Base-by-base conservation (phyloP, 2,888 invertebrate genomes). In the Furcula furcula region DNA sequence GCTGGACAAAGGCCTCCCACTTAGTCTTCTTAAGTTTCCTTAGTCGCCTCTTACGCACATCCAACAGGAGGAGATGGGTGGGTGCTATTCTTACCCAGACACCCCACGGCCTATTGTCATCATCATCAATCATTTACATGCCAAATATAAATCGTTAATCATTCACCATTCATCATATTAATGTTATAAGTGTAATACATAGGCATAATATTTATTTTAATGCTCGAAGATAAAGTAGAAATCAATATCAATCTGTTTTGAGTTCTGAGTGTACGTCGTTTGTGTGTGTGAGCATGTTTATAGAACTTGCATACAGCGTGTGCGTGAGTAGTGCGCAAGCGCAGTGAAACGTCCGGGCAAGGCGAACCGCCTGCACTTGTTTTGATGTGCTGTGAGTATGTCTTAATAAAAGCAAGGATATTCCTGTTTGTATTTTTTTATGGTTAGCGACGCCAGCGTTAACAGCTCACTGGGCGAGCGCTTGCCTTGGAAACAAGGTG, bases 341-440 rank as follows among this genome's bases (percentile, higher is more conserved):
- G 63, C 69, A 63, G 70, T 60, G 73, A 73, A 76, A 77, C 69
- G 76, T 63, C 71, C 68, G 63, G 46, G 67, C 83, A 82, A 84
- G 82, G 84, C 67, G 62, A 83, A 80, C 82, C 51, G 67, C 82
- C 57, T 75, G 73, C 69, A 63, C 69, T 69, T 61, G 75, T 67
- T 66, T 46, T 46, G 46, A 29, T 40, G 44, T 72, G 63, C 53
- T 60, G 65, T 65, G 60, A 35, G 70, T 40, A 26, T 28, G 11
- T 0, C 15, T 5, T n/a, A 21, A n/a, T n/a, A 13, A 15, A 27
- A 15, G n/a, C n/a, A 4, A 25, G 13, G 14, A 14, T n/a, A 25
- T 7, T n/a, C n/a, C n/a, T n/a, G n/a, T n/a, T n/a, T n/a, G n/a
- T n/a, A n/a, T n/a, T n/a, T n/a, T n/a, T n/a, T n/a, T n/a, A n/a